phyloP scores from a whole-genome alignment of 2,888 invertebrate species.

The Phortica magna region DNA sequence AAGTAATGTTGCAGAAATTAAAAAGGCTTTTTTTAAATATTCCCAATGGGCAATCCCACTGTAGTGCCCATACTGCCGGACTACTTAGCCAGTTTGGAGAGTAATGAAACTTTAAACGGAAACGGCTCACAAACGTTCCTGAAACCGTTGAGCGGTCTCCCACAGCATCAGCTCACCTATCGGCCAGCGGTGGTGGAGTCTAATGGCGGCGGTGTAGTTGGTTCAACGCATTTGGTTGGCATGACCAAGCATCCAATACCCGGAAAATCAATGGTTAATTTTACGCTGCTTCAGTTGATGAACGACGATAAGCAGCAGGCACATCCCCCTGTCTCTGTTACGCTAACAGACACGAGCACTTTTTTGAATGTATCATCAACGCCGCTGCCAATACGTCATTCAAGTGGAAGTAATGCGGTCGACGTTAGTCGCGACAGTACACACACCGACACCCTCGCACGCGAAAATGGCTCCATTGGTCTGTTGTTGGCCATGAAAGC shows the following conservation, averaged over 20 bases:
- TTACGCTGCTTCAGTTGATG: constrained; percentile 65
- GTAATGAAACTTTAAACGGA: constrained; percentile 69
- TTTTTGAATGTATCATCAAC: constrained; percentile 21
- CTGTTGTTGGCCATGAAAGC: constrained; percentile 87
- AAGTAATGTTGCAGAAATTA: constrained; percentile 72
- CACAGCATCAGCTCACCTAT: constrained; percentile 68
- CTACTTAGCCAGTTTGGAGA: constrained; percentile 82
- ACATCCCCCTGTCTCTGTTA: background rate
- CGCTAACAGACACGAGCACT: constrained; percentile 22
- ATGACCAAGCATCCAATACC: constrained; percentile 78
- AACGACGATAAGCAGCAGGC: constrained; percentile 47
- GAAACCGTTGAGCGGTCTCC: constrained; percentile 23
- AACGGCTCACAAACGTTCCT: background rate
- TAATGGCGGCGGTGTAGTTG: constrained; percentile 46
- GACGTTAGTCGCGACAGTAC: constrained; percentile 31
- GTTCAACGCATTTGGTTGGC: constrained; percentile 54
- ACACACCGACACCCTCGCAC: constrained; percentile 74
- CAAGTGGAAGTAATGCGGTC: constrained; percentile 53
- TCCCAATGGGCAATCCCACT: constrained; percentile 45
- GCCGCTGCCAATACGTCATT: constrained; percentile 35
- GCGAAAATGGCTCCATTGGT: constrained; percentile 84
- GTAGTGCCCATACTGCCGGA: constrained; percentile 90
- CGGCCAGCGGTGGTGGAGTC: constrained; percentile 48
- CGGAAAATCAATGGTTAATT: constrained; percentile 76
- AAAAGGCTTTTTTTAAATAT: background rate